phyloP scores from a whole-genome alignment of 2,888 invertebrate species.

The Microchrysa polita region DNA sequence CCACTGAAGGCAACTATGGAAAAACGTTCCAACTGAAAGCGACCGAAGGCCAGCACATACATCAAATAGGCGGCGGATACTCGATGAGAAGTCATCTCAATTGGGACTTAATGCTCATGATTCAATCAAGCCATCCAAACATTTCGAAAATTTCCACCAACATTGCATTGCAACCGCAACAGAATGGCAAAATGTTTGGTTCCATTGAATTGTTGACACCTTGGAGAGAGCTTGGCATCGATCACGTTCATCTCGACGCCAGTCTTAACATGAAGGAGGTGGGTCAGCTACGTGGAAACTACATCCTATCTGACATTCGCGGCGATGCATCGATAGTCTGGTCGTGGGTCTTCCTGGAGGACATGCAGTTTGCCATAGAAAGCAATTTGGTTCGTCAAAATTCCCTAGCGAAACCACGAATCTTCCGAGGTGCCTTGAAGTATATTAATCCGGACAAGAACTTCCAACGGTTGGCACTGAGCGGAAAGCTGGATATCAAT shows the following conservation, averaged over 20 bases:
- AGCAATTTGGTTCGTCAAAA: slow-evolving; percentile 62
- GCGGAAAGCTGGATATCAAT: slow-evolving; percentile 69
- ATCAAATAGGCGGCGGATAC: slow-evolving; percentile 63
- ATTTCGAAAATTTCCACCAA: slow-evolving; percentile 59
- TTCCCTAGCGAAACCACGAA: slow-evolving; percentile 58
- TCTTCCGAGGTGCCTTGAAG: slow-evolving; percentile 65
- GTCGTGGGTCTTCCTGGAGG: slow-evolving; percentile 67
- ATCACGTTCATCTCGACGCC: slow-evolving; percentile 57
- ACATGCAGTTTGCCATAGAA: slow-evolving; percentile 66
- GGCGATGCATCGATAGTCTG: slow-evolving; percentile 66
- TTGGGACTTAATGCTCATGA: slow-evolving; percentile 63
- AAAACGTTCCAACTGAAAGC: slow-evolving; percentile 59
- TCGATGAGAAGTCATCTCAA: slow-evolving; percentile 60
- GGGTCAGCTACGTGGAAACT: slow-evolving; percentile 60
- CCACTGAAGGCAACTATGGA: slow-evolving; percentile 54
- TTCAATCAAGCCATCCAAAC: slow-evolving; percentile 60
- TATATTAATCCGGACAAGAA: slow-evolving; percentile 68
- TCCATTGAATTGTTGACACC: slow-evolving; percentile 60
- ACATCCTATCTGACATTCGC: slow-evolving; percentile 63
- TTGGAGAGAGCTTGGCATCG: slow-evolving; percentile 61
- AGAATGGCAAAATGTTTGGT: slow-evolving; percentile 53
- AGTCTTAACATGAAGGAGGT: slow-evolving; percentile 55
- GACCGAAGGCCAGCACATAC: slow-evolving; percentile 64
- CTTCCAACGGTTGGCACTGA: slow-evolving; percentile 66
- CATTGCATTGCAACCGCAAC: slow-evolving; percentile 55